These are phyloP conservation scores for Lydus trimaculatus DNA, from an alignment of 2,888 invertebrate genomes.

Conservation along the genomic window DNA sequence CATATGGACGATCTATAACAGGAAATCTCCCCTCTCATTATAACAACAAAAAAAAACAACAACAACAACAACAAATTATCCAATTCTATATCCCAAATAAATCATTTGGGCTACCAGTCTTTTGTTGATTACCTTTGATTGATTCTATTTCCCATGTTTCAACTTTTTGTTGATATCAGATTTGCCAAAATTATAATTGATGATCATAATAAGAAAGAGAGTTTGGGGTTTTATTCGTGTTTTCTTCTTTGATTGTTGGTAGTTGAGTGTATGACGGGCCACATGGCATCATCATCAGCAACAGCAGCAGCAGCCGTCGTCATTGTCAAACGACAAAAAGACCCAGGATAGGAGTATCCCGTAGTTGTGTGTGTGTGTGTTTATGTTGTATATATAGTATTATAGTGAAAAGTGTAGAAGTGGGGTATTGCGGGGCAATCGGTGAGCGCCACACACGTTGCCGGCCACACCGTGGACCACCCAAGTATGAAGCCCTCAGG, in stretches of 20 bases:
- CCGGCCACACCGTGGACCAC: conserved; percentile 61
- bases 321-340: conserved; percentile 27
- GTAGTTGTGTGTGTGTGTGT: conserved; percentile 4
- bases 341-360: conserved; percentile 32
- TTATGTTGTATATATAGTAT: not conserved
- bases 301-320: too few species aligned
- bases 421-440: conserved; percentile 26
- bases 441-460: conserved; percentile 59
- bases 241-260: not conserved
- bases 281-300: too few species aligned
- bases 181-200: not conserved
- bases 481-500: conserved; percentile 53
- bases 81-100: conserved; percentile 8
- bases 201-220: not conserved
- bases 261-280: not conserved
- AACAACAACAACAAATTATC: not conserved
- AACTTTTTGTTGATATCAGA: not conserved
- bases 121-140: not conserved
- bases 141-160: not conserved
- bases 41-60: conserved; percentile 6
- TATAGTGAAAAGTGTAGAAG: conserved; percentile 36
- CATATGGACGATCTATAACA: conserved; percentile 35
- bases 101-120: not conserved
- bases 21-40: conserved; percentile 35
- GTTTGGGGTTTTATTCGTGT: not conserved